Evolutionary conservation across 2,113 vertebrate genomes (phyloP), one percentile per base, ranked within the genome.

Genomic region (Takifugu bimaculatus): DNA sequence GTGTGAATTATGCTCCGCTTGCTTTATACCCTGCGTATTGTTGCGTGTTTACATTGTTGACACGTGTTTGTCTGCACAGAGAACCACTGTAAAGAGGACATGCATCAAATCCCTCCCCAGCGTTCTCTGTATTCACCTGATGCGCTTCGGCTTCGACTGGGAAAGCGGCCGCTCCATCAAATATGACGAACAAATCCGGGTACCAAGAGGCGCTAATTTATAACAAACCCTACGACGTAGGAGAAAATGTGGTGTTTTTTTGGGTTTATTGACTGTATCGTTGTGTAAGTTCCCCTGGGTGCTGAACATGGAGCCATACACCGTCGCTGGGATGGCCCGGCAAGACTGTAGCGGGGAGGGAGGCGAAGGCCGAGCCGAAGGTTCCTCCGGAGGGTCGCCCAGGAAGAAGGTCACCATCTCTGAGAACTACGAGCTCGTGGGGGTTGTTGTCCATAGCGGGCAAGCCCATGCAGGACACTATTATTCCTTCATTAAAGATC

Each of bases 121-220:
- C 25, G 93, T 99, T 49, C 87, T 99, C 79, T 96, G 98, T 51
- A 98, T 99, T 74, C 97, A 99, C 78, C 91, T 99, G 44, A 99
- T 99, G 97, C 94, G 97, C 59, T 99, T 99, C 55, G 96, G 97
- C 72, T 99, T 99, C 63, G 96, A 99, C 71, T 99, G 97, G 97
- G 97, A 99, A 67, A 99, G 96, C 0, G 97, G 95, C 2, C 95
- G 97, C 26, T 98, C 96, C 74, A 98, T 99, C 81, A 99, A 99
- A 87, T 99, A 99, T 0, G 97, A 99, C 60, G 97, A 99, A 64
- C 97, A 99, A 87, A 99, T 99, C 63, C 90, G 93, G 92, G 97
- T 98, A 92, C 1, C 12, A 29, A 53, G n/a, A 29, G 29, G 7
- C 25, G 11, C 20, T 20, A 20, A 20, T 20, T 20, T 20, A 20